Base-by-base conservation (phyloP, 1,140 invertebrate species). In the Brachionus angularis region DNA sequence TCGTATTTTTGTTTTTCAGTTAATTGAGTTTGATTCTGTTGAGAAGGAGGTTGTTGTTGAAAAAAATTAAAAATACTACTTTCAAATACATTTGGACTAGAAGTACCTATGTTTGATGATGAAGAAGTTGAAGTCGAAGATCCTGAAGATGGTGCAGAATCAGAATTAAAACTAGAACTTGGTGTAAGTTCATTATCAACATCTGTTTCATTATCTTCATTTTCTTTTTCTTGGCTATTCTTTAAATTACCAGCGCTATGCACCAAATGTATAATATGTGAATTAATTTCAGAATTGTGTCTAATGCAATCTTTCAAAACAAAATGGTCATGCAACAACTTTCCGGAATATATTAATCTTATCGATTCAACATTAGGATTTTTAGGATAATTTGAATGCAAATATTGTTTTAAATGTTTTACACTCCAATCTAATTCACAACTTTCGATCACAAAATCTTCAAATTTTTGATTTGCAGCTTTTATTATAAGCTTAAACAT, bases 391-490 rank as follows among this genome's bases (percentile, higher is more conserved):
- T 67, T 46, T n/a, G 33, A 46, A 29, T 33, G 46, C 62, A 67
- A 67, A 18, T 47, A 29, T 14, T 46, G 18, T 44, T 67, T 67
- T 12, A 67, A 23, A 18, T 67, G 31, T 47, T 67, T 67, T 18
- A 67, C 16, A 33, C 39, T 67, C 62, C 62, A 67, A 34, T 47
- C 31, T 36, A 46, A 29, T 5, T 44, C 21, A 29, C 62, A 67
- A 33, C 23, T 25, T 27, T 21, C 27, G 23, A 67, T 50, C 5
- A 33, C 14, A 47, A 67, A 46, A 23, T 67, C 62, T n/a, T 46
- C 42, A 46, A 67, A 31, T 10, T 67, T 67, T 25, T 67, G 62
- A 50, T 50, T 67, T 23, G 62, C 62, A 10, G 62, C 47, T 50
- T 67, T 67, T 3, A 67, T 36, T 16, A 46, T 67, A 12, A 67